Percentiles rank a stretch among this genome's conserved stretches.
Evolutionary conservation across 2,888 invertebrate species (phyloP).

Genomic region (Acrobasis consociella): DNA sequence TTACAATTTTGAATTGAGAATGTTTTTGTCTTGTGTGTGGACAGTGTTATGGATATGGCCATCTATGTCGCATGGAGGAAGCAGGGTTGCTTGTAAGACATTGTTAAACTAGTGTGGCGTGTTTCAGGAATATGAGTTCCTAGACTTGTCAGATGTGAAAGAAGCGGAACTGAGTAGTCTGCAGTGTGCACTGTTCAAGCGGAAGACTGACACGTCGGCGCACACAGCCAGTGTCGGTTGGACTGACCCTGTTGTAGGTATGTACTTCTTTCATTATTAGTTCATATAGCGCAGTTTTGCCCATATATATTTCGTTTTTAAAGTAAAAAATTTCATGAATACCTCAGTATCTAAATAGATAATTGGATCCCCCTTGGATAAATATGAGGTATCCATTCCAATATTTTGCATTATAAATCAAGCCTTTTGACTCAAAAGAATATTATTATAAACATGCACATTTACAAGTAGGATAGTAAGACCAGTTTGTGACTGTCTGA

Average conservation of each 20-base stretch:
- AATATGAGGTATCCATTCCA: too few species aligned
- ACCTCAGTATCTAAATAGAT: too few species aligned
- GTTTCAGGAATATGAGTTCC: conserved; percentile 87
- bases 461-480: too few species aligned
- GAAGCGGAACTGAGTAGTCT: conserved; percentile 86
- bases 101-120: conserved; percentile 54
- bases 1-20: neutral
- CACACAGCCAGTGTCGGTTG: conserved; percentile 56
- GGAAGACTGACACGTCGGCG: conserved; percentile 53
- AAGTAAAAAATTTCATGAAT: too few species aligned
- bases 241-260: conserved; percentile 68
- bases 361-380: too few species aligned
- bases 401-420: too few species aligned
- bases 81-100: conserved; percentile 32
- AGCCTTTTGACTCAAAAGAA: too few species aligned
- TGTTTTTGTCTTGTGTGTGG: conserved; percentile 11
- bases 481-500: too few species aligned
- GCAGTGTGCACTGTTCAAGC: conserved; percentile 82
- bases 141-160: conserved; percentile 88
- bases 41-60: conserved; percentile 13
- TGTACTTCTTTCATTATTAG: conserved; percentile 23
- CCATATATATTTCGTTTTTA: too few species aligned
- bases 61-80: conserved; percentile 30
- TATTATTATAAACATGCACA: too few species aligned
- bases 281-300: neutral